These are phyloP conservation scores for Cephus nigrinus DNA, from an alignment of 2,888 invertebrate genomes.

Conservation along the genomic window DNA sequence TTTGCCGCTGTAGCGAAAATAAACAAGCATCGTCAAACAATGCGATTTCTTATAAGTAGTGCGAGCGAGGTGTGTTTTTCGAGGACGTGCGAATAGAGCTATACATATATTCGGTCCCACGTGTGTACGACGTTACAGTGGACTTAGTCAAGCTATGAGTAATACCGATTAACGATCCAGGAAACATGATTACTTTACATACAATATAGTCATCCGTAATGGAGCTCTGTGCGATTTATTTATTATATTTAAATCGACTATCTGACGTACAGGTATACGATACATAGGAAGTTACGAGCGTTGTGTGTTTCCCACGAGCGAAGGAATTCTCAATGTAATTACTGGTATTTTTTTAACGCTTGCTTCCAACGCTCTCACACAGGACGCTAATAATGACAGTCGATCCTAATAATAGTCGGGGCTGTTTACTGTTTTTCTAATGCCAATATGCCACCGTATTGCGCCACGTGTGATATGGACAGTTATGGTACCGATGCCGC, in stretches of 20 bases:
- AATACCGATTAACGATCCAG: background rate
- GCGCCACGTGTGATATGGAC: background rate
- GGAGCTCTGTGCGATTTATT: background rate
- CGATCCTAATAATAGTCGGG: background rate
- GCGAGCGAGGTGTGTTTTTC: background rate
- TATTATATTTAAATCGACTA: background rate
- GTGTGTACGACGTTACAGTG: background rate
- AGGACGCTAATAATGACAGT: background rate
- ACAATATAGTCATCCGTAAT: background rate
- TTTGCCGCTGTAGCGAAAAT: background rate
- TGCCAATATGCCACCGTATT: background rate
- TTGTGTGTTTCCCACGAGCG: background rate
- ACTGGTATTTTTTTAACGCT: background rate
- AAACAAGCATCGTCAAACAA: background rate
- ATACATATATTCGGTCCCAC: background rate
- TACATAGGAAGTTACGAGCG: background rate
- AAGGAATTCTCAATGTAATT: background rate
- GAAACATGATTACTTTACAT: background rate
- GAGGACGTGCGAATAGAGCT: background rate
- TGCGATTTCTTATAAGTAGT: background rate
- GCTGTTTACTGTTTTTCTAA: background rate
- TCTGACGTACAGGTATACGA: background rate
- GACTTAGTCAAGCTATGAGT: background rate
- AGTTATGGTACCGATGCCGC: background rate
- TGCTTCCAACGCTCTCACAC: background rate